Evolutionary conservation across 2,888 invertebrate genomes (phyloP).

Genomic region (Cartodere bifasciata): DNA sequence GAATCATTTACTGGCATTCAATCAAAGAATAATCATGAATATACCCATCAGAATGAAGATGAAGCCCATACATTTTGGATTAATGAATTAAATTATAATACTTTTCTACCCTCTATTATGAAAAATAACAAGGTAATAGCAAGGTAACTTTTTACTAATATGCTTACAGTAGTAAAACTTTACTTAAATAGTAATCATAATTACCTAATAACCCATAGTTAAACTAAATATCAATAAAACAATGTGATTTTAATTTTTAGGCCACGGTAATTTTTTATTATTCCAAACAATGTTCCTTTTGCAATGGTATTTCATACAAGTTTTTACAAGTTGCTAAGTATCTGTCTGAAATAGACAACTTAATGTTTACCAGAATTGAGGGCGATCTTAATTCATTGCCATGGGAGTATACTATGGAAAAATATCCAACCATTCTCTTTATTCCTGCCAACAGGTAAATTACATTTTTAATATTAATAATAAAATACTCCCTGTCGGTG

Average conservation of each 20-base stretch:
- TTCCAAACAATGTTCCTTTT: slow-evolving; percentile 66
- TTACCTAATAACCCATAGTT: no score
- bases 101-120: slow-evolving; percentile 49
- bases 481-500: no score
- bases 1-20: slow-evolving; percentile 21
- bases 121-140: slow-evolving; percentile 48
- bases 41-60: slow-evolving; percentile 14
- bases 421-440: slow-evolving; percentile 68
- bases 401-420: slow-evolving; percentile 71
- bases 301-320: slow-evolving; percentile 54
- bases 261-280: slow-evolving; percentile 67
- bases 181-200: no score
- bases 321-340: slow-evolving; percentile 54
- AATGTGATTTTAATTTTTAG: slow-evolving; percentile 36
- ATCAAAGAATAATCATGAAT: slow-evolving; percentile 24
- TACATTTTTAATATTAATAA: no score
- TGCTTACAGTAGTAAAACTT: no score
- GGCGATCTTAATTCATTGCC: slow-evolving; percentile 75
- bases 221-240: no score
- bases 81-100: slow-evolving; percentile 50
- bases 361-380: slow-evolving; percentile 59
- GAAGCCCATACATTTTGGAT: slow-evolving; percentile 40
- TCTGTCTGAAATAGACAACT: slow-evolving; percentile 39
- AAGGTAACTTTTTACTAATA: no score
- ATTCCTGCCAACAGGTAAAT: slow-evolving; percentile 58